Percentiles rank a stretch among this genome's conserved stretches.
Evolutionary conservation across 2,113 vertebrate genomes (phyloP).

Genomic region (Psittacula cyanocephala): DNA sequence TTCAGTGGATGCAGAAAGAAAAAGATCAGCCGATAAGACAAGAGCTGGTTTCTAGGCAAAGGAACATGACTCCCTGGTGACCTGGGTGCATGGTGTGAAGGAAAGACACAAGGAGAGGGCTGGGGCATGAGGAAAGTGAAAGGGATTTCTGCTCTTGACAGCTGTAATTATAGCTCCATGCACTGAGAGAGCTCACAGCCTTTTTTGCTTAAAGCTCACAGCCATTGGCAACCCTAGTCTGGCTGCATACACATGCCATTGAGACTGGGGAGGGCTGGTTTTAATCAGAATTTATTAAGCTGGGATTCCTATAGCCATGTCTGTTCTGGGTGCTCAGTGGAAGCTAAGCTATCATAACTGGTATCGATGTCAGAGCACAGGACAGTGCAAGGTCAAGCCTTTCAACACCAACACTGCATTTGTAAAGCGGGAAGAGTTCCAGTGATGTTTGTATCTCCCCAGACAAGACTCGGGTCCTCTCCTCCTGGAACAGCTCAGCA

Average conservation of each 20-base stretch:
- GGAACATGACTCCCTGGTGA: not conserved
- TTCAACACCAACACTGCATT: not conserved
- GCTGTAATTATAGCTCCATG: not conserved
- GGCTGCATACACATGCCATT: rapidly evolving
- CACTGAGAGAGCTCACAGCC: not conserved
- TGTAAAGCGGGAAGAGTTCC: rapidly evolving
- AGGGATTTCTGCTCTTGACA: not conserved
- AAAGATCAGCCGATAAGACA: not conserved
- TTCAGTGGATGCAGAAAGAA: not conserved
- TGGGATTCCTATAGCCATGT: not conserved
- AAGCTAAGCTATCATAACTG: not conserved
- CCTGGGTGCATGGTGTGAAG: not conserved
- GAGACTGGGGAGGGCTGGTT: not conserved
- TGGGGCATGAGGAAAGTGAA: not conserved
- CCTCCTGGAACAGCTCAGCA: not conserved
- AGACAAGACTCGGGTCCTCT: not conserved
- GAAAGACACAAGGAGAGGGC: not conserved
- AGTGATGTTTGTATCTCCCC: not conserved
- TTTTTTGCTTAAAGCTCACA: not conserved
- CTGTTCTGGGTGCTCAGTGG: not conserved
- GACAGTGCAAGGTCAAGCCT: not conserved
- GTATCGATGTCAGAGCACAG: rapidly evolving
- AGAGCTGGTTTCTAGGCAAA: not conserved
- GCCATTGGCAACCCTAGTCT: not conserved
- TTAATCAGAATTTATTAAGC: not conserved